Conservation (phyloP, 2,113 vertebrate species). For the Peromyscus maniculatus region DNA sequence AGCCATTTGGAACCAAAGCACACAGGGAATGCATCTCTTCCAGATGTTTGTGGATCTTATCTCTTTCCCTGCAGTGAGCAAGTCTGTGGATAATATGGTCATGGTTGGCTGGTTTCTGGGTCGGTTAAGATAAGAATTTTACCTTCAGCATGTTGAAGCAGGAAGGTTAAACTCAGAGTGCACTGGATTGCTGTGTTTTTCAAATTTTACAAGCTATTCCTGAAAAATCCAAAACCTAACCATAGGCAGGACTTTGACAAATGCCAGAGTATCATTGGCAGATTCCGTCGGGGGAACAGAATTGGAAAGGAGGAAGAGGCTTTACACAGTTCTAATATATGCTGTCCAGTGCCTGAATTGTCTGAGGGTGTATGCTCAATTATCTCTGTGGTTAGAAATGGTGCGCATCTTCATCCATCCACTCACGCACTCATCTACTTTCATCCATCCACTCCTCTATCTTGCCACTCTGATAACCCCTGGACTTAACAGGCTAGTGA, state of each 20-base stretch:
- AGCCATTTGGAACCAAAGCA: slow-evolving; percentile 16
- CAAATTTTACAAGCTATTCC: neutral
- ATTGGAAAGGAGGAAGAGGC: neutral
- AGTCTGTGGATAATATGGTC: neutral
- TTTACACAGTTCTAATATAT: slow-evolving; percentile 3
- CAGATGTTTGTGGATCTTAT: neutral
- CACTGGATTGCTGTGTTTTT: neutral
- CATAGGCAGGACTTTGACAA: neutral
- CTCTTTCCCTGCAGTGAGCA: neutral
- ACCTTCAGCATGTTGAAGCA: slow-evolving; percentile 3
- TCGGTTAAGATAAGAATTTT: neutral
- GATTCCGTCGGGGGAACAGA: slow-evolving; percentile 8
- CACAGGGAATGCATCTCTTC: neutral
- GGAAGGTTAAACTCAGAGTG: neutral
- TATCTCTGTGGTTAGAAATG: slow-evolving; percentile 32
- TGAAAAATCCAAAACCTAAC: neutral
- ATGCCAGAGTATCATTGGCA: neutral
- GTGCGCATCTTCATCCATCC: neutral
- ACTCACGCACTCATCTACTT: neutral
- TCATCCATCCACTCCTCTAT: neutral
- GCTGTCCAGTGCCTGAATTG: neutral
- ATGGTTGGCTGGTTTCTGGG: neutral
- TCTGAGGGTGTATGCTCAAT: slow-evolving; percentile 9
- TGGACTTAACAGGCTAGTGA: slow-evolving; percentile 24
- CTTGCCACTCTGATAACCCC: slow-evolving; percentile 12